Base-by-base conservation (phyloP, 2,888 invertebrate genomes). In the Tenthredo livida region DNA sequence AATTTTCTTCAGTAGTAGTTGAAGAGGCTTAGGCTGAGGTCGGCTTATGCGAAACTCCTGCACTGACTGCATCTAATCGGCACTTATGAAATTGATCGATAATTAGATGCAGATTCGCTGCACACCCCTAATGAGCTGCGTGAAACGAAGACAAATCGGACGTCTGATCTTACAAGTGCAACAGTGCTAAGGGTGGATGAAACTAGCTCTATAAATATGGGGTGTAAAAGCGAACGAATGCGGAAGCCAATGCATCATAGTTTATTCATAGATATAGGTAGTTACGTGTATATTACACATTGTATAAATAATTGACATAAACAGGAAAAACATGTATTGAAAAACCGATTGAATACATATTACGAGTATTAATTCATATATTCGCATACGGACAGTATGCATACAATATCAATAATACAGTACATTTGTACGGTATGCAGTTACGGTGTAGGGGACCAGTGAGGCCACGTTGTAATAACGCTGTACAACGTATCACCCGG, bases 401-500 rank as follows among this genome's bases (percentile, higher is more conserved):
- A 43, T 5, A 50, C 50, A 50, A n/a, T n/a, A 6, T n/a, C 17
- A 6, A 50, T n/a, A 50, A n/a, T n/a, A n/a, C n/a, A n/a, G 50
- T 50, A 50, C 17, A 50, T 17, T 50, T 73, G 7, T 12, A 7
- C 1, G n/a, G 7, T 50, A 50, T n/a, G n/a, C n/a, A 29, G 15
- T 75, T 25, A 54, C 50, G 50, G 50, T 6, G 25, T 17, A 4
- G 25, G 50, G 17, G 77, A 50, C 77, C 77, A 77, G 29, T 77
- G 50, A 25, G 70, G 29, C 87, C 87, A 87, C 1, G 84, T 85
- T 61, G 82, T 85, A n/a, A 87, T 87, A 40, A 87, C 84, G 15
- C 84, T 72, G 61, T 86, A 87, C 25, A 87, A 61, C 5, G n/a
- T 78, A 10, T 87, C 84, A 1, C 87, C 87, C 4, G 87, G 87